Base-by-base conservation (phyloP, 2,113 vertebrate genomes). In the Nibea albiflora region DNA sequence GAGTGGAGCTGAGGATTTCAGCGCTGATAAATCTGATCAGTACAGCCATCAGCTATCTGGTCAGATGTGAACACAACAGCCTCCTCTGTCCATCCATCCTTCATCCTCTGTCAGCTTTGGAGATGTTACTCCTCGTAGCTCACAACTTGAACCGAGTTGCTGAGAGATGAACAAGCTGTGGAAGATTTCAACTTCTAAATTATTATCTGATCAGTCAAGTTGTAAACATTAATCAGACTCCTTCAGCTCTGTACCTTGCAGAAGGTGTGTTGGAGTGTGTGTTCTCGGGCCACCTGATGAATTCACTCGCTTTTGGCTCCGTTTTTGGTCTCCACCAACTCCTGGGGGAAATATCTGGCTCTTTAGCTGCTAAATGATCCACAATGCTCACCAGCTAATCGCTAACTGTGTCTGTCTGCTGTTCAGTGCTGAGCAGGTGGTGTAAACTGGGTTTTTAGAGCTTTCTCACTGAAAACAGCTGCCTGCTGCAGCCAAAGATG, bases 1-100 rank as follows among this genome's bases (percentile, higher is more conserved):
- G 52, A 78, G 71, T 14, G 15, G 63, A 58, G 24, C 3, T 52
- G 42, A 68, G 24, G 24, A 47, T 61, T 47, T 73, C 53, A 67
- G 2, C 54, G 3, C 42, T 35, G 49, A 63, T 69, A 57, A 35
- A 39, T 77, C 39, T 73, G 72, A 80, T 10, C 17, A 2, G 22
- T 3, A 8, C 1, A 22, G 53, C 61, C 68, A 35, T 15, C 54
- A 26, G 35, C 58, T 46, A 60, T 65, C 53, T 0, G 61, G 6
- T 69, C 76, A 4, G 22, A 44, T 39, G 26, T 46, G 15, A 73
- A 81, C 62, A 50, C n/a, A 17, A 24, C 62, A 57, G 42, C 12
- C 54, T 28, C 3, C 1, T 16, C 57, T 26, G 24, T 5, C 42
- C 54, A 15, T 58, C 42, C 16, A 53, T n/a, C 9, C 35, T 9